phyloP scores from a whole-genome alignment of 2,888 invertebrate genomes.

The Linnaemya tessellans region DNA sequence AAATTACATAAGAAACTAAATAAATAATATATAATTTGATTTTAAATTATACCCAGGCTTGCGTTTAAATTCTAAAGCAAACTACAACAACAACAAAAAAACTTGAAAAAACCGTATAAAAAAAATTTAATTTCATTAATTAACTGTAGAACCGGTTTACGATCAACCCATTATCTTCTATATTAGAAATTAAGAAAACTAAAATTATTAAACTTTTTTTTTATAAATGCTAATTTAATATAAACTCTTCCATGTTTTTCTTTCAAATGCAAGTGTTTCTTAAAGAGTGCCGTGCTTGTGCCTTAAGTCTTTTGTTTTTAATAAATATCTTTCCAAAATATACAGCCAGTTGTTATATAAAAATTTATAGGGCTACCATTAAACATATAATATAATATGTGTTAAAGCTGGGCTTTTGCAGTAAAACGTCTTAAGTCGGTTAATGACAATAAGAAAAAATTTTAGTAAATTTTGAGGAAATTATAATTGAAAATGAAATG shows the following conservation, averaged over 20 bases:
- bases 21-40: conserved; percentile 22
- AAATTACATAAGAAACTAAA: conserved; percentile 2
- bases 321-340: neutral
- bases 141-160: conserved; percentile 56
- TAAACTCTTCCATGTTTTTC: too few relatives aligned
- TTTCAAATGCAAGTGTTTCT: neutral
- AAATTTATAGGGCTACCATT: too few relatives aligned
- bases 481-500: too few relatives aligned
- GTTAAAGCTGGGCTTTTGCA: too few relatives aligned
- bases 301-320: conserved; percentile 64
- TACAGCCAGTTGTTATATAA: neutral
- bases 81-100: conserved; percentile 1
- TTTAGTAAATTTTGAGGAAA: too few relatives aligned
- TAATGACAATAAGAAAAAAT: neutral
- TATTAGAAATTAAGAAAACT: neutral
- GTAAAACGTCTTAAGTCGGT: too few relatives aligned
- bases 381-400: too few relatives aligned
- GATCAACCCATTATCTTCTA: conserved; percentile 16
- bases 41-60: conserved; percentile 30
- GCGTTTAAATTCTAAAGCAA: neutral
- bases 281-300: conserved; percentile 12
- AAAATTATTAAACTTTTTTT: conserved; percentile 3
- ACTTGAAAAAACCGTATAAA: neutral
- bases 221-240: neutral
- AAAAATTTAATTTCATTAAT: conserved; percentile 51